A percentile compares a stretch with the other conserved stretches of the same genome.
phyloP scores from a whole-genome alignment of 2,113 vertebrate species.

The Miniopterus natalensis region DNA sequence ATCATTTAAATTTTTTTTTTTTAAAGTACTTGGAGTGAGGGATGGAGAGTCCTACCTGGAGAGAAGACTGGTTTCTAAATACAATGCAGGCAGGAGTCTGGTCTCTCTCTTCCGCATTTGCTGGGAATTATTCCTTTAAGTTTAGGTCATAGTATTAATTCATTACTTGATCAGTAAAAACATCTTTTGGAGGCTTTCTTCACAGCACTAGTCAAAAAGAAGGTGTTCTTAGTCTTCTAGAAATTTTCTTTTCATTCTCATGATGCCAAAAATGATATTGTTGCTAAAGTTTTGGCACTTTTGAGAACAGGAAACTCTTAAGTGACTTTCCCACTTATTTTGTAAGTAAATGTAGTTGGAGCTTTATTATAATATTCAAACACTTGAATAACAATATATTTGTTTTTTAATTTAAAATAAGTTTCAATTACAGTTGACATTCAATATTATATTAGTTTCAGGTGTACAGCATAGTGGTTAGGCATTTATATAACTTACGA shows the following conservation, averaged over 20 bases:
- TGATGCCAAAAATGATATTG: slow-evolving; percentile 28
- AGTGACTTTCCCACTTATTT: slow-evolving; percentile 7
- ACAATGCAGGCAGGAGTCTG: slow-evolving; percentile 47
- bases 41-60: slow-evolving; percentile 58
- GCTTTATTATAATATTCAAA: slow-evolving; percentile 35
- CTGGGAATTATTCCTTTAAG: slow-evolving; percentile 63
- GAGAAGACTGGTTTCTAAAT: slow-evolving; percentile 55
- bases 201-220: slow-evolving; percentile 49
- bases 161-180: slow-evolving; percentile 73
- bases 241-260: slow-evolving; percentile 56
- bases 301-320: slow-evolving; percentile 49
- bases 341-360: neutral
- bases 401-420: neutral
- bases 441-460: neutral
- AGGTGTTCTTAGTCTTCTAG: slow-evolving; percentile 51
- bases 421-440: neutral
- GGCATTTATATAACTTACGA: neutral
- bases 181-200: slow-evolving; percentile 53
- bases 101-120: slow-evolving; percentile 68
- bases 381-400: neutral
- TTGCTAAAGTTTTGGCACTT: slow-evolving; percentile 15
- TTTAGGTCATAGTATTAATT: slow-evolving; percentile 69
- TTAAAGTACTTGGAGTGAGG: neutral
- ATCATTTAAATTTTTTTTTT: slow-evolving; percentile 52
- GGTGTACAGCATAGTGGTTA: neutral